Base-by-base conservation (phyloP, 2,113 vertebrate genomes). In the Thamnaconus septentrionalis region DNA sequence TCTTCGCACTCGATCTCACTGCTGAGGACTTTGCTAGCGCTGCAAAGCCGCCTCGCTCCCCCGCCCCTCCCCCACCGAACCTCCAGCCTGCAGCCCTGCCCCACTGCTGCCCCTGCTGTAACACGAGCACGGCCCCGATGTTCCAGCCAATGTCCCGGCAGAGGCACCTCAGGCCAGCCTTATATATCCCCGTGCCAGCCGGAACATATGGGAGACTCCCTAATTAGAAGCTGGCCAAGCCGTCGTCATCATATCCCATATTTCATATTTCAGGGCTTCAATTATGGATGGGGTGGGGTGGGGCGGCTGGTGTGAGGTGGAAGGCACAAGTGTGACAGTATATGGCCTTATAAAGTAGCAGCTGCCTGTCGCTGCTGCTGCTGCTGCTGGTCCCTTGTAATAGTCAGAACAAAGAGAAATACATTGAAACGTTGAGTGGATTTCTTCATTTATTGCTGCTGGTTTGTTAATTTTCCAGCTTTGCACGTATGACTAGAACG, bases 201-300 rank as follows among this genome's bases (percentile, higher is more conserved):
- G 31, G 43, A 75, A 86, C 87, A 83, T 88, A 85, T 82, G 84
- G 85, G 85, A 85, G 67, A 67, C 61, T 86, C 80, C 73, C 86
- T 88, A 91, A 90, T 91, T 91, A 91, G 87, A 87, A 89, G 82
- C 81, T 80, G 80, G 82, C 81, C 76, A 61, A 69, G 73, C 61
- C 56, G 4, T 77, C 73, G 41, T 78, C 79, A 80, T 82, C 71
- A 69, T 79, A 73, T 84, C 78, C 75, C 89, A 83, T 88, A 85
- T 85, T 89, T 90, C 75, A 87, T 90, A 86, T 89, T 88, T 86
- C 78, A 85, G 59, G 68, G 74, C 53, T 70, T 77, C 55, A 65
- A 66, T 81, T 80, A 65, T 68, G 80, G 82, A 73, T 31, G 18
- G 18, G 18, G 18, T 31, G 18, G 18, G 18, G 18, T 31, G 18